These are phyloP conservation scores for Augiades crinisus DNA, from an alignment of 2,888 invertebrate genomes.

Conservation along the genomic window DNA sequence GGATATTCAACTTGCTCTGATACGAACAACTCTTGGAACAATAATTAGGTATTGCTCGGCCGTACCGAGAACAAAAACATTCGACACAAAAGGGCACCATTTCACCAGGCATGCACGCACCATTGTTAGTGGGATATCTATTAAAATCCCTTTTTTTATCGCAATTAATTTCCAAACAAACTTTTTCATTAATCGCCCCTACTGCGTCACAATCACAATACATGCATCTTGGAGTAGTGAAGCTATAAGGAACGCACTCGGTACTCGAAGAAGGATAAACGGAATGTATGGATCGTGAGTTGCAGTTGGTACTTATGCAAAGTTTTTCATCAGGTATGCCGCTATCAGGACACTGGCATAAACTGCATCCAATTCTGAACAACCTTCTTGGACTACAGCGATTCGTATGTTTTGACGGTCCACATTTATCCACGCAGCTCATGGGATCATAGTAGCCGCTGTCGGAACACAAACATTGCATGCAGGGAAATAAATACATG, in stretches of 20 bases:
- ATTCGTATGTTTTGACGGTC: constrained; percentile 27
- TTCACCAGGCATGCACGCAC: constrained; percentile 54
- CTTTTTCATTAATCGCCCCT: constrained; percentile 49
- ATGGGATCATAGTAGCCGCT: constrained; percentile 50
- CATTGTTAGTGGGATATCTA: constrained; percentile 38
- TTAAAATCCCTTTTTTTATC: constrained; percentile 41
- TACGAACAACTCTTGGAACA: constrained; percentile 58
- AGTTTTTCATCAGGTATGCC: constrained; percentile 44
- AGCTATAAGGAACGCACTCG: constrained; percentile 50
- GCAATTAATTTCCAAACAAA: constrained; percentile 59
- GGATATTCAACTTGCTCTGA: constrained; percentile 51
- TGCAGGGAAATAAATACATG: constrained; percentile 62
- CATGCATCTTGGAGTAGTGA: constrained; percentile 54
- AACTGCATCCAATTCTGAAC: constrained; percentile 56
- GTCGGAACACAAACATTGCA: constrained; percentile 63
- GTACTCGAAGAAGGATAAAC: constrained; percentile 40
- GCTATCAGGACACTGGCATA: constrained; percentile 57
- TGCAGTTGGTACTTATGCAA: constrained; percentile 49
- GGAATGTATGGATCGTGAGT: constrained; percentile 30
- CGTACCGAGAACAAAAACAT: constrained; percentile 58
- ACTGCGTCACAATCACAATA: constrained; percentile 59
- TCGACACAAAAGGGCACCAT: constrained; percentile 58
- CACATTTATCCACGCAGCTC: constrained; percentile 63
- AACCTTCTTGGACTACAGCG: constrained; percentile 54
- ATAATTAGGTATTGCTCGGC: constrained; percentile 46